Evolutionary conservation across 37 sponge, comb jelly and placozoan species (phyloP), one percentile per base, ranked within the genome.

Genomic region (Amphimedon queenslandica): DNA sequence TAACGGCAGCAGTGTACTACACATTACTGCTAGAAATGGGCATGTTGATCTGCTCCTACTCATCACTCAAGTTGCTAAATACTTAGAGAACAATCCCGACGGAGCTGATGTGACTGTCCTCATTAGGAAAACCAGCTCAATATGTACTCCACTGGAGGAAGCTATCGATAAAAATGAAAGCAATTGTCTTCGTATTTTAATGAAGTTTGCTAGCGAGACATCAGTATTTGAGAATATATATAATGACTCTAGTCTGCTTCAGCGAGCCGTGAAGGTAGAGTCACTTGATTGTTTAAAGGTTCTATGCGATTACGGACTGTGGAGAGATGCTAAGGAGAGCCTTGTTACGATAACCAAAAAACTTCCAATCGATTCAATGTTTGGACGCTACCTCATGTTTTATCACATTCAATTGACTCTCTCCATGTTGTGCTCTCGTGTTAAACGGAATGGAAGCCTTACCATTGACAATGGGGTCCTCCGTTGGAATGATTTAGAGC

Each of bases 391-490:
- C 3, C 68, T 87, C 3, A 64, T 87, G 63, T 81, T 57, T 69
- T 87, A 77, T 36, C 70, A 85, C 51, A 85, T 80, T 11, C 80
- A 82, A 33, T 76, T 82, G 33, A 30, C 69, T 3, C 69, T 68
- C 56, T 30, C 64, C 29, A 2, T 60, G 40, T 51, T 75, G 65
- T 60, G 30, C 28, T 18, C 77, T 3, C 42, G 66, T 13, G 42
- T 64, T 0, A 80, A 63, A 33, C 39, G 38, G 2, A 72, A 37
- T 34, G 1, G 66, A 21, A 3, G 57, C 11, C 27, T 60, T n/a
- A 6, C 24, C 21, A n/a, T 60, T 63, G 27, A 34, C 64, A 28
- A 63, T 28, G 42, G 18, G 25, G 41, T 42, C 18, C 32, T 78
- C 34, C 73, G 69, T 29, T 78, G 79, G 79, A 74, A 74, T 43